These are phyloP conservation scores for Sorex maritimensis DNA, from an alignment of 2,797 vertebrate species.

Conservation along the genomic window DNA sequence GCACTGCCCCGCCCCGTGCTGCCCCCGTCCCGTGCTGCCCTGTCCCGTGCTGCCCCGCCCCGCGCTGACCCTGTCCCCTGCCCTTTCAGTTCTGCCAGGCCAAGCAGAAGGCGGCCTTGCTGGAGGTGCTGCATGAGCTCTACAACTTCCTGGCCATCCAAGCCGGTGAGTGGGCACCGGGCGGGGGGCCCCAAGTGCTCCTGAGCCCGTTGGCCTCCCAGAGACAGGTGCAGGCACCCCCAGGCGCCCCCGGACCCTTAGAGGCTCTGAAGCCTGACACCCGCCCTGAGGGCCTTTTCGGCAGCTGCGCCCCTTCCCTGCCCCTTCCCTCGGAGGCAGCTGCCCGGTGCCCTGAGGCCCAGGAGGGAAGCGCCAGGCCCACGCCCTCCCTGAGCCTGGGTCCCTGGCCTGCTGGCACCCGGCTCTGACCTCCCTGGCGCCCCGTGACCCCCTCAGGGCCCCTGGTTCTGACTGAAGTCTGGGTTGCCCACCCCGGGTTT, in stretches of 20 bases:
- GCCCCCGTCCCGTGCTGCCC: not conserved
- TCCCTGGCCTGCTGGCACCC: not conserved
- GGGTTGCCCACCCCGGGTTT: too few relatives aligned
- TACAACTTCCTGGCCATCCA: conserved; percentile 92
- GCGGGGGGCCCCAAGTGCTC: not conserved
- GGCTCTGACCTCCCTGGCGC: not conserved
- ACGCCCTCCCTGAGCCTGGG: not conserved
- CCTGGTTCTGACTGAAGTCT: not conserved
- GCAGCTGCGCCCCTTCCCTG: too few relatives aligned
- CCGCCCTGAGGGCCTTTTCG: too few relatives aligned
- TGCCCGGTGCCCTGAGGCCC: too few relatives aligned
- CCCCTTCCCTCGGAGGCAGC: too few relatives aligned
- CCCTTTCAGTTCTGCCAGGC: conserved; percentile 91
- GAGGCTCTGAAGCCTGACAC: too few relatives aligned
- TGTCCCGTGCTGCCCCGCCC: not conserved
- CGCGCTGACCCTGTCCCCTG: conserved; percentile 46
- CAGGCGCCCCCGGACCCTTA: too few relatives aligned
- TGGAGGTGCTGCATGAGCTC: conserved; percentile 90
- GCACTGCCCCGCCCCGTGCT: too few relatives aligned
- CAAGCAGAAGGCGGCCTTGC: conserved; percentile 89
- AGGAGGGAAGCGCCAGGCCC: not conserved
- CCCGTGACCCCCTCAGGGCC: not conserved
- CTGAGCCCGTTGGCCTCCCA: fast-evolving
- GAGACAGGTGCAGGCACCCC: too few relatives aligned
- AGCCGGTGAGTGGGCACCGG: conserved; percentile 89